Percentiles rank a stretch among this genome's conserved stretches.
These are phyloP conservation scores for Tridacna gigas DNA, from an alignment of 2,888 invertebrate genomes.

Conservation along the genomic window DNA sequence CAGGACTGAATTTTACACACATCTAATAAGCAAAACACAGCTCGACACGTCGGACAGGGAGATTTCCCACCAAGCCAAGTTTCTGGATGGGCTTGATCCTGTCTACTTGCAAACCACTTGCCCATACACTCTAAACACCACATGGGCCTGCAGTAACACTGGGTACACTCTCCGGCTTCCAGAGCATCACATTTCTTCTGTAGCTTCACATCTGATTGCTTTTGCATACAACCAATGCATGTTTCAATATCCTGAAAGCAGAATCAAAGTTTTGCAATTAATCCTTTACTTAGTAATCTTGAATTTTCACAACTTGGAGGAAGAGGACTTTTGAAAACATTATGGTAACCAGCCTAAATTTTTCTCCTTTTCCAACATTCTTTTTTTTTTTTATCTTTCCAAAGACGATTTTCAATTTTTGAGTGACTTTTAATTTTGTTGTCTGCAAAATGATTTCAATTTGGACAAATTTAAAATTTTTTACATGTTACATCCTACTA, in stretches of 20 bases:
- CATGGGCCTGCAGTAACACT: conserved; percentile 93
- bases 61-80: conserved; percentile 93
- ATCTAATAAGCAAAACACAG: conserved; percentile 93
- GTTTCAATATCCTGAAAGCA: conserved; percentile 89
- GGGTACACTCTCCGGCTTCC: conserved; percentile 85
- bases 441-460: too few relatives aligned
- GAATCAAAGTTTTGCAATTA: neutral
- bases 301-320: too few relatives aligned
- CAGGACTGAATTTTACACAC: conserved; percentile 87
- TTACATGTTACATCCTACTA: too few relatives aligned
- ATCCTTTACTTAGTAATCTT: too few relatives aligned
- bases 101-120: conserved; percentile 91
- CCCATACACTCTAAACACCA: conserved; percentile 92
- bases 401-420: too few relatives aligned
- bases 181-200: conserved; percentile 88
- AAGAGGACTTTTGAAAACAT: too few relatives aligned
- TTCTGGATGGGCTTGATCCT: conserved; percentile 89
- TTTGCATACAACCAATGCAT: conserved; percentile 96
- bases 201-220: conserved; percentile 91
- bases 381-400: too few relatives aligned
- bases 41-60: conserved; percentile 94
- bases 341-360: too few relatives aligned
- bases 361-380: too few relatives aligned
- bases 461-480: too few relatives aligned
- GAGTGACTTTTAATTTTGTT: too few relatives aligned